These are phyloP conservation scores for Solea solea DNA, from an alignment of 2,113 vertebrate species.

Conservation along the genomic window DNA sequence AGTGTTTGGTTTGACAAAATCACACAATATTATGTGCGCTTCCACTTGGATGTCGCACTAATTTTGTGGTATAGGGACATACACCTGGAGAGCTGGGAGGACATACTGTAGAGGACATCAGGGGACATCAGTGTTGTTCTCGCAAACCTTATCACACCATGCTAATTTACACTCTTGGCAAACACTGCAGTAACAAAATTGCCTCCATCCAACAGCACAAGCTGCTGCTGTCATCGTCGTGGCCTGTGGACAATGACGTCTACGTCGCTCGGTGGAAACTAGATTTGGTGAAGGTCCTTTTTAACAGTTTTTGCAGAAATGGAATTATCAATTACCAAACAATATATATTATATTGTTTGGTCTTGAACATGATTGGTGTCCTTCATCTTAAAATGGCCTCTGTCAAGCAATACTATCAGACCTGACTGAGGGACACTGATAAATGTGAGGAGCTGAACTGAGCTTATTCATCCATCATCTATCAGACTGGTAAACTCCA, in stretches of 20 bases:
- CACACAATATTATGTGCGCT: not conserved
- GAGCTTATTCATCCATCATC: no score
- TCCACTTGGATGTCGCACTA: slow-evolving; percentile 27
- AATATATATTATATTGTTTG: no score
- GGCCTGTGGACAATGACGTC: not conserved
- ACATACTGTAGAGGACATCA: slow-evolving; percentile 48
- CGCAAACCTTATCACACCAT: slow-evolving; percentile 26
- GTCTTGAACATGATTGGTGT: no score
- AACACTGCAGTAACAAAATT: slow-evolving; percentile 18
- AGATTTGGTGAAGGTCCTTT: not conserved
- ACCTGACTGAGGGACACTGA: no score
- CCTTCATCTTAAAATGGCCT: no score
- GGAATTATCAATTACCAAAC: no score
- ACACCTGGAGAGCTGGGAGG: slow-evolving; percentile 21
- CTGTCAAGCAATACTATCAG: no score
- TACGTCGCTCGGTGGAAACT: not conserved
- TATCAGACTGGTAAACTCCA: no score
- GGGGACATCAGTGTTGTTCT: slow-evolving; percentile 54
- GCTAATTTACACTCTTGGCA: slow-evolving; percentile 11
- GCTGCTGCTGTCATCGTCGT: slow-evolving; percentile 24
- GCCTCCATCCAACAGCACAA: slow-evolving; percentile 10
- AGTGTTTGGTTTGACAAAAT: slow-evolving; percentile 1
- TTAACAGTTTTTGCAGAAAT: no score
- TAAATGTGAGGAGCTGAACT: no score
- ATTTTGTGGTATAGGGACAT: slow-evolving; percentile 45